A percentile compares a stretch with the other conserved stretches of the same genome.
phyloP scores from a whole-genome alignment of 2,113 vertebrate species.

The Sorex fumeus region DNA sequence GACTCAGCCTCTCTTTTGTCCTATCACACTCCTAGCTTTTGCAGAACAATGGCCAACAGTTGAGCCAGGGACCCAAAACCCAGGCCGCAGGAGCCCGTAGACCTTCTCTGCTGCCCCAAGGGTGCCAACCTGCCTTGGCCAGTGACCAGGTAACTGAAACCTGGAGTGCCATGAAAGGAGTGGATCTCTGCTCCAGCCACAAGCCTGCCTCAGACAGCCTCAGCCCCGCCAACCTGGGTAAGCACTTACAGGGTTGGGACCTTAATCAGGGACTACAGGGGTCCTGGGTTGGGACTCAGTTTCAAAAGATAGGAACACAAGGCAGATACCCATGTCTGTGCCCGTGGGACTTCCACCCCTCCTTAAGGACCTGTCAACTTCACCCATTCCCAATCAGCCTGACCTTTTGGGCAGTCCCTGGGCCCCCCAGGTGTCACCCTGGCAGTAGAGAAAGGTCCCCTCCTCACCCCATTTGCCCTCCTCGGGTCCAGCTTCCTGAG shows the following conservation, averaged over 20 bases:
- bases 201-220: conserved; percentile 90
- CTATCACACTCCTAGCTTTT: conserved; percentile 54
- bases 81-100: conserved; percentile 82
- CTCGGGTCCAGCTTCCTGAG: neutral
- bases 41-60: conserved; percentile 22
- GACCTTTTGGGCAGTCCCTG: neutral
- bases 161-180: neutral
- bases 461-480: neutral
- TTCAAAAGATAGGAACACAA: neutral
- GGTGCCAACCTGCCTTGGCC: conserved; percentile 78
- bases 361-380: neutral
- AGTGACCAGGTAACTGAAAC: conserved; percentile 41
- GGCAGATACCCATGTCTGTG: neutral
- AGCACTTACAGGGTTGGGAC: conserved; percentile 24
- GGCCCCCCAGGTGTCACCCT: neutral
- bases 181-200: conserved; percentile 49
- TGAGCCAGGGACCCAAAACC: conserved; percentile 84
- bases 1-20: neutral
- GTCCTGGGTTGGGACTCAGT: neutral
- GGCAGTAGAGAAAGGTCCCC: neutral
- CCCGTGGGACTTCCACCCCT: neutral
- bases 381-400: neutral
- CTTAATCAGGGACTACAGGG: neutral
- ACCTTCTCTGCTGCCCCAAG: conserved; percentile 87
- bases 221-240: conserved; percentile 92